Conservation (phyloP, 1,140 invertebrate species). For the Propsilocerus akamusi region DNA sequence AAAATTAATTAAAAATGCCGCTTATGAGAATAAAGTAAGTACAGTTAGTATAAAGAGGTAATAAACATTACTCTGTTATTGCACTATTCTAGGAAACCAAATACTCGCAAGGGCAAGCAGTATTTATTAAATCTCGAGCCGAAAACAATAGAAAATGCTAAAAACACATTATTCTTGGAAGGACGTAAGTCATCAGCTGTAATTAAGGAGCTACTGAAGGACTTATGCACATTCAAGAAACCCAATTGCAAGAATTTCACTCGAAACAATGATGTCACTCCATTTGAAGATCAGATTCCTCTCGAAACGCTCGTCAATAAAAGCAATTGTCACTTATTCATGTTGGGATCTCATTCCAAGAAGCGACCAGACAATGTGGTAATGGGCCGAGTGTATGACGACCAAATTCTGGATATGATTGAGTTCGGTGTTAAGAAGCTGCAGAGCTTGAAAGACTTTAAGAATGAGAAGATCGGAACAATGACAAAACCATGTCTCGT, state of each 20-base stretch:
- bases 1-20: neutral
- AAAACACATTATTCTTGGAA: constrained; percentile 68
- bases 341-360: constrained; percentile 79
- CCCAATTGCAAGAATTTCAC: constrained; percentile 57
- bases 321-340: constrained; percentile 74
- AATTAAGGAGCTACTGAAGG: constrained; percentile 60
- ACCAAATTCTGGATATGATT: constrained; percentile 85
- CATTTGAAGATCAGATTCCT: constrained; percentile 66
- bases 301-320: constrained; percentile 78
- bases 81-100: too few species aligned
- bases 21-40: constrained; percentile 2
- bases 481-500: constrained; percentile 84
- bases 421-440: constrained; percentile 83
- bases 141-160: constrained; percentile 75
- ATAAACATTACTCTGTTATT: too few species aligned
- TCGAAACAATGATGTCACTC: constrained; percentile 66
- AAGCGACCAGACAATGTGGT: constrained; percentile 88
- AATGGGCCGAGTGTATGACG: constrained; percentile 76
- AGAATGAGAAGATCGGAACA: constrained; percentile 53
- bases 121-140: constrained; percentile 63
- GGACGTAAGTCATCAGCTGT: constrained; percentile 66
- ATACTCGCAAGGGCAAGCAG: constrained; percentile 73
- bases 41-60: too few species aligned
- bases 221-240: constrained; percentile 76
- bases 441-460: constrained; percentile 58